A percentile compares a stretch with the other conserved stretches of the same genome.
Evolutionary conservation across 1,140 invertebrate species (phyloP).

Genomic region (Cyphomyrmex costatus): DNA sequence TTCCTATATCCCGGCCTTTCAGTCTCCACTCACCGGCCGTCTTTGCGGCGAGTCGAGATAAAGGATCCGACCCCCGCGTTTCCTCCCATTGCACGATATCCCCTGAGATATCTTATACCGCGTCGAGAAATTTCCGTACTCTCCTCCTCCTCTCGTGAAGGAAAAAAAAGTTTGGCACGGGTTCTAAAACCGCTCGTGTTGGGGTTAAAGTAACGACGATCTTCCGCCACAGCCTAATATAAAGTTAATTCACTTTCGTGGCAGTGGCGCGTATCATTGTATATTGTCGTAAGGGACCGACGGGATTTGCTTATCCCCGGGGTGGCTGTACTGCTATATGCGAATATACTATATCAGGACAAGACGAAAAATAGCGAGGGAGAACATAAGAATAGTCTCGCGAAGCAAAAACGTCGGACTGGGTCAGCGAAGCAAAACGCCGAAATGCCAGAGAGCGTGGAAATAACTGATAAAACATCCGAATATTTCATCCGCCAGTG

Average conservation of each 20-base stretch:
- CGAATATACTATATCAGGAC: constrained; percentile 30
- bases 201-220: constrained; percentile 58
- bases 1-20: constrained; percentile 36
- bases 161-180: constrained; percentile 61
- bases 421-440: constrained; percentile 48
- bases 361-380: constrained; percentile 40
- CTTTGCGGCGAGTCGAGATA: constrained; percentile 72
- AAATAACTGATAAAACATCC: constrained; percentile 65
- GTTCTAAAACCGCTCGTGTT: constrained; percentile 36
- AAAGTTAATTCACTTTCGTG: constrained; percentile 66
- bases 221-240: constrained; percentile 55
- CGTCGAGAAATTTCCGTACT: constrained; percentile 63
- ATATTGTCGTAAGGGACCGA: neutral
- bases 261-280: constrained; percentile 35
- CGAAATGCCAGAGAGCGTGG: constrained; percentile 50
- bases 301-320: constrained; percentile 43
- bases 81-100: constrained; percentile 32
- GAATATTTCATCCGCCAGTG: constrained; percentile 49
- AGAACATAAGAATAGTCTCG: constrained; percentile 53
- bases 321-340: neutral
- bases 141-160: neutral
- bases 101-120: constrained; percentile 52
- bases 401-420: constrained; percentile 30
- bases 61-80: constrained; percentile 61
- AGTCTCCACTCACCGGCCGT: constrained; percentile 43